These are phyloP conservation scores for Pyrgilauda ruficollis DNA, from an alignment of 2,113 vertebrate species.

Conservation along the genomic window DNA sequence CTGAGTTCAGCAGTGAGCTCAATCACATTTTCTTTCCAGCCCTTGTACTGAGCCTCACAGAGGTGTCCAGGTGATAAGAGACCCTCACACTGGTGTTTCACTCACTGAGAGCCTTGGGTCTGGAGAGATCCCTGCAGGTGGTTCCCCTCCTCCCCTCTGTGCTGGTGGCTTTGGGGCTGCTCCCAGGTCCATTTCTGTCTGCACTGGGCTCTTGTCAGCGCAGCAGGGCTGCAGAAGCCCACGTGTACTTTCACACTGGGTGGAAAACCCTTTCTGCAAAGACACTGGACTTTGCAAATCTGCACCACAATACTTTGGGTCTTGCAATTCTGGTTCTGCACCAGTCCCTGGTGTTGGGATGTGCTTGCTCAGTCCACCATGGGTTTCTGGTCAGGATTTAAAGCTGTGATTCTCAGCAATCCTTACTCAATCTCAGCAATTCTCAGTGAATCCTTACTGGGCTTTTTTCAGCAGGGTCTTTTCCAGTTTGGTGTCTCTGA, in stretches of 20 bases:
- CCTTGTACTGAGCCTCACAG: not conserved
- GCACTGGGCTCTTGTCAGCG: rapidly evolving
- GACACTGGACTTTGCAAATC: not conserved
- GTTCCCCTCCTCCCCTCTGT: not conserved
- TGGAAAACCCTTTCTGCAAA: not conserved
- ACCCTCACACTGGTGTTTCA: not conserved
- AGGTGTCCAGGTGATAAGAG: not conserved
- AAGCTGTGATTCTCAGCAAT: not conserved
- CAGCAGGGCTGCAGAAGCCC: not conserved
- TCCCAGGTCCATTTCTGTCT: not conserved
- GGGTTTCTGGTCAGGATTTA: not conserved
- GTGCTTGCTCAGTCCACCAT: rapidly evolving
- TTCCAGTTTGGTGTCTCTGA: not conserved
- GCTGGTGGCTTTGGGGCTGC: not conserved
- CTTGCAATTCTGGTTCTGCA: not conserved
- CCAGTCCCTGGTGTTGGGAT: not conserved
- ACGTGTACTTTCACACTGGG: rapidly evolving
- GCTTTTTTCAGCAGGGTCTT: not conserved
- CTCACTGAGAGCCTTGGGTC: not conserved
- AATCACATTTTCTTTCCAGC: not conserved
- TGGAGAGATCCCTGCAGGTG: rapidly evolving
- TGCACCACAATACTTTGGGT: not conserved
- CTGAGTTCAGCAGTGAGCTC: not conserved
- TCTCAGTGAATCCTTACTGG: not conserved
- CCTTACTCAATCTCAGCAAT: too few species aligned